Conservation (phyloP, 2,888 invertebrate species). For the Portevinia maculata region DNA sequence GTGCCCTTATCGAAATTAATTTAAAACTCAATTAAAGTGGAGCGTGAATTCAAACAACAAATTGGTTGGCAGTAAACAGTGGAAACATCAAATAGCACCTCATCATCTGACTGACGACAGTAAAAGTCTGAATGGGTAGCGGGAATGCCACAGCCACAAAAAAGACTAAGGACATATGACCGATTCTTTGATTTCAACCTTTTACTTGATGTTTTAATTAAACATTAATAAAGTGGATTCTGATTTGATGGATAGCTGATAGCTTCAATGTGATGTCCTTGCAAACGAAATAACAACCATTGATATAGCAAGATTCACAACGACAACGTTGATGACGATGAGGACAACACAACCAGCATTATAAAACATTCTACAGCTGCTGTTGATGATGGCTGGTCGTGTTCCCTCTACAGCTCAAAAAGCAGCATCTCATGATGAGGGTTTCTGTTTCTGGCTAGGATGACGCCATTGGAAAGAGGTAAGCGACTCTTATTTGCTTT, state of each 20-base stretch:
- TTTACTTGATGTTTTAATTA: slow-evolving; percentile 64
- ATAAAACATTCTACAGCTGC: slow-evolving; percentile 1
- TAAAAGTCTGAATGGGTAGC: neutral
- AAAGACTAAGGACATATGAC: slow-evolving; percentile 36
- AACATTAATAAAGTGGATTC: slow-evolving; percentile 67
- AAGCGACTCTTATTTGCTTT: slow-evolving; percentile 67
- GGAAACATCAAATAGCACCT: slow-evolving; percentile 53
- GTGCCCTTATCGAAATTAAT: slow-evolving; percentile 67
- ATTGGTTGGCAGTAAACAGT: slow-evolving; percentile 37
- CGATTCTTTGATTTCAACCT: slow-evolving; percentile 35
- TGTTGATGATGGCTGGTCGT: slow-evolving; percentile 18
- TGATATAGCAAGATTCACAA: neutral
- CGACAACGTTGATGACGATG: neutral
- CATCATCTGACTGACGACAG: slow-evolving; percentile 18
- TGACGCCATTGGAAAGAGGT: slow-evolving; percentile 19
- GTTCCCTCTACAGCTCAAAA: slow-evolving; percentile 9
- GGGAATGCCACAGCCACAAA: neutral
- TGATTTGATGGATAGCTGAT: slow-evolving; percentile 58
- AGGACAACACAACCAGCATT: slow-evolving; percentile 25
- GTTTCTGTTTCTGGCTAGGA: slow-evolving; percentile 11
- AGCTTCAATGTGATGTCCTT: slow-evolving; percentile 44
- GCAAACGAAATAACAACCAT: slow-evolving; percentile 36
- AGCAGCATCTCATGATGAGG: slow-evolving; percentile 31
- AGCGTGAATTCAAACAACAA: slow-evolving; percentile 60
- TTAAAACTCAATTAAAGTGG: slow-evolving; percentile 67